Evolutionary conservation across 2,888 invertebrate genomes (phyloP), one percentile per base, ranked within the genome.

Genomic region (Danaus chrysippus): DNA sequence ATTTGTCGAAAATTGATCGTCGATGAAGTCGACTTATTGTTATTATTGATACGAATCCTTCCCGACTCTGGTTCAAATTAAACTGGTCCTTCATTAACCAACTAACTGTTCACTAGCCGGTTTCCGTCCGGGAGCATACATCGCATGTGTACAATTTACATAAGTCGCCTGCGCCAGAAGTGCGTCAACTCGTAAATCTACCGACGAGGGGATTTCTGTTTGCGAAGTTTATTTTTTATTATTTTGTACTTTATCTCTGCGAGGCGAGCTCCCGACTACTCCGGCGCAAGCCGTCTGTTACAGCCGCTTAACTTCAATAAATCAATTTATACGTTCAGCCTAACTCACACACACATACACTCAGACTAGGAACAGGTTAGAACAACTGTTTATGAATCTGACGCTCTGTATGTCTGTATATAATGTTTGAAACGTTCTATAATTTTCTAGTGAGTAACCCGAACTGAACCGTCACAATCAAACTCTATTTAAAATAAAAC

Each of bases 221-320:
- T 85, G 87, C 85, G 86, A 91, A 89, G 83, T 90, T 89, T 83
- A 85, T 85, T 89, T 88, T 90, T 89, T 89, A 89, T 87, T 89
- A 89, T 87, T 89, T 34, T 87, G 79, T 84, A 83, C 86, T 89
- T 88, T 89, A 87, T 88, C 87, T 87, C 85, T 83, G 84, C 81
- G 83, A 87, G 86, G 83, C 23, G 23, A 34, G 82, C 83, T 83
- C 82, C 83, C 75, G 86, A 86, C 85, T 88, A 86, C 90, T 89
- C 89, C 80, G 81, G 84, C 87, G 86, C 89, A 88, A 85, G 84
- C 84, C 82, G 76, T 74, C 73, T 79, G 23, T 34, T 34, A 5
- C 23, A 77, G 83, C 82, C 79, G 86, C 85, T 85, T 85, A 90
- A 90, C 90, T 91, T 90, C 86, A 86, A 91, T 91, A 91, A 91